phyloP scores from a whole-genome alignment of 2,888 invertebrate genomes.

The Slavum lentiscoides region DNA sequence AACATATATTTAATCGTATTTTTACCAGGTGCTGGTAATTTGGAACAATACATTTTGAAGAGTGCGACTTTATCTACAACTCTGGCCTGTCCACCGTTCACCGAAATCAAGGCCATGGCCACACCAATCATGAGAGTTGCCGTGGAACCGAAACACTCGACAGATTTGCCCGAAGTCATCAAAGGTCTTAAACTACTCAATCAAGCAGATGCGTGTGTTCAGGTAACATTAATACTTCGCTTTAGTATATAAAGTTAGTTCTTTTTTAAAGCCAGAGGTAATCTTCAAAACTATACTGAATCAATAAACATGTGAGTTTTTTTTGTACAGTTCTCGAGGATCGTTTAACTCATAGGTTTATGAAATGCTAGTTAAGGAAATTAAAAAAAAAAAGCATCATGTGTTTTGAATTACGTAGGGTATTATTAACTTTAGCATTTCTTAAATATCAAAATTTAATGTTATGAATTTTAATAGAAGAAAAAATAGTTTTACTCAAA shows the following conservation, averaged over 20 bases:
- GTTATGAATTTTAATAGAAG: not conserved
- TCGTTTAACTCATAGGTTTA: too few relatives aligned
- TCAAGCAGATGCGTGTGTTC: conserved; percentile 93
- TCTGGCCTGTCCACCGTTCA: conserved; percentile 82
- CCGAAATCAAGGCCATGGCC: conserved; percentile 75
- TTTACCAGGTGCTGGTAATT: conserved; percentile 74
- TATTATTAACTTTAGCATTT: not conserved
- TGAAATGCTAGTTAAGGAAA: too few relatives aligned
- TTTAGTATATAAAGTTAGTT: not conserved
- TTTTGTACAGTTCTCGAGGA: too few relatives aligned
- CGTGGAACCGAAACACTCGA: conserved; percentile 80
- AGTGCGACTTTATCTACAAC: conserved; percentile 86
- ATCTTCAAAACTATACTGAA: too few relatives aligned
- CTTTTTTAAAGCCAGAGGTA: too few relatives aligned
- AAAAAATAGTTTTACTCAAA: too few relatives aligned
- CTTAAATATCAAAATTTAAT: not conserved
- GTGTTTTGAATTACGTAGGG: too few relatives aligned
- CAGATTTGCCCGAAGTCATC: conserved; percentile 70
- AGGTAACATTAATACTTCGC: conserved; percentile 62
- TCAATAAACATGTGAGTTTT: too few relatives aligned
- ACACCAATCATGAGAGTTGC: conserved; percentile 93
- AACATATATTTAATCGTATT: too few relatives aligned
- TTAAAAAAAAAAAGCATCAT: too few relatives aligned
- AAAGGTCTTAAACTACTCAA: conserved; percentile 79
- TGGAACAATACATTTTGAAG: conserved; percentile 82